phyloP scores from a whole-genome alignment of 1,140 invertebrate genomes.

The Delia radicum region DNA sequence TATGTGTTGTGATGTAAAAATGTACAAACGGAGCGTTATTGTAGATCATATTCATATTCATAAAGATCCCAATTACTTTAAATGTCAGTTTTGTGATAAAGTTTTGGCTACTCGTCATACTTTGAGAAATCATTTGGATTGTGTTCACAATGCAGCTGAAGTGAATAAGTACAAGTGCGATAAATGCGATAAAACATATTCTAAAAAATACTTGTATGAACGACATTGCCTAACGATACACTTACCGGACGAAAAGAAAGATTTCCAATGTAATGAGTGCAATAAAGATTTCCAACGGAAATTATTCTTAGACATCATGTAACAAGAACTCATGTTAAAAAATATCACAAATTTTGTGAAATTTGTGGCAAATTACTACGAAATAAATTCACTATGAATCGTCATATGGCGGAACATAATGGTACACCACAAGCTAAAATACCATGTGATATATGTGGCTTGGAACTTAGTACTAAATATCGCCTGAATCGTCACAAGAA shows the following conservation, averaged over 20 bases:
- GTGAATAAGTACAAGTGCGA: background rate
- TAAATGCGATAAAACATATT: constrained; percentile 12
- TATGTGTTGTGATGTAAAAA: constrained; percentile 20
- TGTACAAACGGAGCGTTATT: background rate
- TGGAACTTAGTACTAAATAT: too few species aligned
- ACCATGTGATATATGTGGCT: too few species aligned
- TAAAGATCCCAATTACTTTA: constrained; percentile 24
- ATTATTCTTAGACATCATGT: constrained; percentile 45
- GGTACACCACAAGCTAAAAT: too few species aligned
- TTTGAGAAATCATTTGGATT: constrained; percentile 15
- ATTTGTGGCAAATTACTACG: too few species aligned
- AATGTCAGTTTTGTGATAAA: constrained; percentile 14
- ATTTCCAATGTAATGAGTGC: constrained; percentile 16
- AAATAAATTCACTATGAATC: too few species aligned
- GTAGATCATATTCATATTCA: constrained; percentile 24
- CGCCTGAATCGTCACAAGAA: too few species aligned
- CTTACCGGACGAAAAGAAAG: background rate
- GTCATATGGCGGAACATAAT: too few species aligned
- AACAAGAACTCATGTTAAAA: constrained; percentile 40
- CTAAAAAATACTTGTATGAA: background rate
- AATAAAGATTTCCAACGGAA: constrained; percentile 30
- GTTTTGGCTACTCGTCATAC: background rate
- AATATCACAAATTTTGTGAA: constrained; percentile 42
- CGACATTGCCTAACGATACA: constrained; percentile 4
- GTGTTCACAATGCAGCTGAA: background rate